Evolutionary conservation across 1,140 invertebrate species (phyloP).

Genomic region (Zaprionus gabonicus): DNA sequence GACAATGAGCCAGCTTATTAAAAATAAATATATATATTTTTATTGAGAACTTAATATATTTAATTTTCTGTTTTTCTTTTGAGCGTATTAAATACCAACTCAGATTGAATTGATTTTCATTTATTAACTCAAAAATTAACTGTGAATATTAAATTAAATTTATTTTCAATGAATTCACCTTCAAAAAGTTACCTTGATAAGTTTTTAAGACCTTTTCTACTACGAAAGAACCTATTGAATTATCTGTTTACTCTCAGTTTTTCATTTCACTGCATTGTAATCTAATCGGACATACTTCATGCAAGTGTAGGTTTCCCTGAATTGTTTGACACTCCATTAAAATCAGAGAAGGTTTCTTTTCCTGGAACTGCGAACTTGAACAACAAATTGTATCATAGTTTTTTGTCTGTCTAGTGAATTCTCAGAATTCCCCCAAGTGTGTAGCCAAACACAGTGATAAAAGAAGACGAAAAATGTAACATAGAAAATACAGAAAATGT

Average conservation of each 20-base stretch:
- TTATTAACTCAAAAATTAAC: too few species aligned
- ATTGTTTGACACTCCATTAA: conserved; percentile 2
- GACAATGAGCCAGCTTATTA: background rate
- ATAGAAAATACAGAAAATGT: conserved; percentile 3
- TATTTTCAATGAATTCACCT: too few species aligned
- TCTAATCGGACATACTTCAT: background rate
- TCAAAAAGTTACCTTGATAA: too few species aligned
- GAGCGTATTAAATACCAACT: too few species aligned
- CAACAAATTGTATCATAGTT: background rate
- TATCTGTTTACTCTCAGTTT: too few species aligned
- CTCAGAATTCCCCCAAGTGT: background rate
- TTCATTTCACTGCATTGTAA: background rate
- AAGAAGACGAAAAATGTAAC: background rate
- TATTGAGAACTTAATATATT: background rate
- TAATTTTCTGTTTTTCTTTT: background rate
- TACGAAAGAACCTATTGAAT: too few species aligned
- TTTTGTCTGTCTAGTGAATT: background rate
- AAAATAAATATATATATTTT: background rate
- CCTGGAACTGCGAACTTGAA: background rate
- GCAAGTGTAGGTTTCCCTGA: background rate
- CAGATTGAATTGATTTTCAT: too few species aligned
- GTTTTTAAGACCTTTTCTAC: too few species aligned
- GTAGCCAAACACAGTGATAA: background rate
- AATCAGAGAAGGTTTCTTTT: background rate
- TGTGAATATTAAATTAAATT: too few species aligned